Evolutionary conservation across 2,888 invertebrate genomes (phyloP), one percentile per base, ranked within the genome.

Genomic region (Dicranocentrus wangi): DNA sequence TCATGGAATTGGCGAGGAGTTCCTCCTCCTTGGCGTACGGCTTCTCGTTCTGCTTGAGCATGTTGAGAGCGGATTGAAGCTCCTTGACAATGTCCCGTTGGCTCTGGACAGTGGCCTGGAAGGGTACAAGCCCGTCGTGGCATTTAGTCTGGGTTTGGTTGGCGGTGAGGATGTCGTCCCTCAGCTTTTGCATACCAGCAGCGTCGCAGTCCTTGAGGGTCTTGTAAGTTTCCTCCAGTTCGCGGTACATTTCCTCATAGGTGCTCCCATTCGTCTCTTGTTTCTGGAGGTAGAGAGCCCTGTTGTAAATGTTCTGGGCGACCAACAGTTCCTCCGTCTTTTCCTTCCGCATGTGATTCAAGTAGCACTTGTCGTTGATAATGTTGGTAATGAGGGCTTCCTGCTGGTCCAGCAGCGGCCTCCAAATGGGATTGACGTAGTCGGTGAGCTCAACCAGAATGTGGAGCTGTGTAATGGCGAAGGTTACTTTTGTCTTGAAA

Each of bases 381-480:
- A 17, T 51, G 2, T 1, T 8, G 8, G 19, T 2, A 19, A 8
- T 2, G 8, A 1, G 2, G 1, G n/a, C 13, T 19, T 19, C n/a
- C n/a, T 19, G 8, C 2, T 2, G 1, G 27, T 65, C 21, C 1
- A 53, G 51, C 15, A 75, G 17, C 3, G 75, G 75, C 39, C 17
- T 32, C 75, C 75, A 75, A 2, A 25, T 58, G 7, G 75, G 66
- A 55, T 73, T 73, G 7, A 43, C 58, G 7, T 53, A 25, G 8
- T 63, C 39, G n/a, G 39, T 2, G 39, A 73, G 69, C 15, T 83
- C 78, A 3, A 83, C 81, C 68, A 83, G n/a, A 0, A 83, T 66
- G 21, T 81, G 81, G 32, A 83, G 53, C 65, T 83, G 83, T 13
- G 75, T 81, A 23, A 19, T 32, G 5, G 70, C 70, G 39, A 19